Evolutionary conservation across 2,797 vertebrate genomes (phyloP).

Genomic region (Thripadectes ignobilis): DNA sequence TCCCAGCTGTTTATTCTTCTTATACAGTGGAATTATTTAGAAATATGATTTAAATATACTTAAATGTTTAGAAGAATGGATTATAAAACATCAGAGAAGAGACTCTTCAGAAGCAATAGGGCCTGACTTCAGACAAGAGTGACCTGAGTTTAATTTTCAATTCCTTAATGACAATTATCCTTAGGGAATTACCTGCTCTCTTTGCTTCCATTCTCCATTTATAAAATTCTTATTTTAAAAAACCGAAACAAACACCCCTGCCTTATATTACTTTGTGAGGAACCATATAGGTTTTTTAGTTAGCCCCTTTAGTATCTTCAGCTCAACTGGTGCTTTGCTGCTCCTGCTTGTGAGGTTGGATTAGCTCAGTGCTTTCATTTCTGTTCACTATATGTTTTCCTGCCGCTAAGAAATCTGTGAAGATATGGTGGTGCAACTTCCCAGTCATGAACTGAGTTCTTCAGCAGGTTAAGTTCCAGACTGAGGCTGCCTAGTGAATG

Average conservation of each 20-base stretch:
- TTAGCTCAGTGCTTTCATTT: not conserved
- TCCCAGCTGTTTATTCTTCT: not conserved
- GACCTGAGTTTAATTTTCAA: not conserved
- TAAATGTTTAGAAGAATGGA: not conserved
- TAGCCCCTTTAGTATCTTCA: not conserved
- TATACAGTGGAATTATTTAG: not conserved
- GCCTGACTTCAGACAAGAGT: not conserved
- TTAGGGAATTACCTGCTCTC: not conserved
- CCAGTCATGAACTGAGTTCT: not conserved
- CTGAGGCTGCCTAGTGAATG: not conserved
- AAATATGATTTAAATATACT: not conserved
- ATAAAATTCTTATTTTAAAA: not conserved
- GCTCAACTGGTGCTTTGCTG: fast-evolving
- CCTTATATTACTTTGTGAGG: not conserved
- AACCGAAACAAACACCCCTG: not conserved
- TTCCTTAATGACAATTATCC: not conserved
- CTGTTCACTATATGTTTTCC: not conserved
- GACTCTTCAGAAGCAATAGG: not conserved
- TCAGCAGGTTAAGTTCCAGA: not conserved
- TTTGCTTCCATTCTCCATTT: not conserved
- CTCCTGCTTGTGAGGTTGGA: not conserved
- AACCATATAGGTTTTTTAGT: not conserved
- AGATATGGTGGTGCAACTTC: not conserved
- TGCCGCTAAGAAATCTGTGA: not conserved
- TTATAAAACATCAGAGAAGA: not conserved